Percentiles rank a stretch among this genome's conserved stretches.
Evolutionary conservation across 2,888 invertebrate species (phyloP).

Genomic region (Gisinianus flammeolus): DNA sequence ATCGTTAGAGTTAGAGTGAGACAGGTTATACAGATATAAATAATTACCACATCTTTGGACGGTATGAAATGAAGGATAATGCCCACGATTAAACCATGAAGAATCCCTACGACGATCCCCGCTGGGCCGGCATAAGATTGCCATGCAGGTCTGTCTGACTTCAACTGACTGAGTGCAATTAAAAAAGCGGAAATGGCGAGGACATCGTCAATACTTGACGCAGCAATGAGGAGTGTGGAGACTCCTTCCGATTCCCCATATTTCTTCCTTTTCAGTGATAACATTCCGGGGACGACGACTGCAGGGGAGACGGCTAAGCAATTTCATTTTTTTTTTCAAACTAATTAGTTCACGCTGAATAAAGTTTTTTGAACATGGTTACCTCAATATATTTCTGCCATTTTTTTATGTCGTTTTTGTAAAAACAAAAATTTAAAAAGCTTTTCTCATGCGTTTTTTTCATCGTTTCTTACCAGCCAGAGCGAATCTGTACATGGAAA

Average conservation of each 20-base stretch:
- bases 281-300: conserved; percentile 91
- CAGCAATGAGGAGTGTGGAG: conserved; percentile 70
- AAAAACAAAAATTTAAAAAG: too few relatives aligned
- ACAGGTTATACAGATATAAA: neutral
- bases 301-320: conserved; percentile 96
- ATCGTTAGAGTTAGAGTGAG: too few relatives aligned
- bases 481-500: too few relatives aligned
- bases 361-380: too few relatives aligned
- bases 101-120: conserved; percentile 42
- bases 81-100: conserved; percentile 51
- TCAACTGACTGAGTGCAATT: conserved; percentile 76
- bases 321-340: too few relatives aligned
- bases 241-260: conserved; percentile 82
- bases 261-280: conserved; percentile 81
- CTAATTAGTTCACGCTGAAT: too few relatives aligned
- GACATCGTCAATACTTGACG: conserved; percentile 94
- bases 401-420: too few relatives aligned
- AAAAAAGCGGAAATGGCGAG: conserved; percentile 93
- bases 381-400: too few relatives aligned
- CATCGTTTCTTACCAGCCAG: too few relatives aligned
- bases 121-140: neutral
- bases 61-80: conserved; percentile 56
- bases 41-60: conserved; percentile 45
- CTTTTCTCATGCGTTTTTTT: too few relatives aligned
- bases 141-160: neutral